These are phyloP conservation scores for Rugalucina vietnamica DNA, from an alignment of 2,888 invertebrate genomes.

Conservation along the genomic window DNA sequence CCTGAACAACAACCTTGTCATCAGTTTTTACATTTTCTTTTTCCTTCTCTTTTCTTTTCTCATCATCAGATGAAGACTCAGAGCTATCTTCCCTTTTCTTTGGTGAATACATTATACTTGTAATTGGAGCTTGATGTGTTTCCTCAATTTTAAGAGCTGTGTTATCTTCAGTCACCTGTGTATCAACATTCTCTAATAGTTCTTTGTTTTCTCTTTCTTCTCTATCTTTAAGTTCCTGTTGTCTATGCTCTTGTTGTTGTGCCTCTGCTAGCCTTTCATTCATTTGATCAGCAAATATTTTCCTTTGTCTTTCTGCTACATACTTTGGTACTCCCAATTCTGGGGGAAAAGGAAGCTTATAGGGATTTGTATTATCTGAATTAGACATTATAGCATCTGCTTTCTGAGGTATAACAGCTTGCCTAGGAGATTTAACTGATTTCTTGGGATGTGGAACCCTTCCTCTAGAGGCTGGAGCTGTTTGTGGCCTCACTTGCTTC, in stretches of 20 bases:
- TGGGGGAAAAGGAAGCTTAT: slow-evolving; percentile 72
- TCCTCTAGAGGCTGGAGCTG: slow-evolving; percentile 63
- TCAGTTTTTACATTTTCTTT: slow-evolving; percentile 7
- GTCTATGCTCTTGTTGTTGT: slow-evolving; percentile 54
- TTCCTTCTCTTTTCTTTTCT: background rate
- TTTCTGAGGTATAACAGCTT: slow-evolving; percentile 66
- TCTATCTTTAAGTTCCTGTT: background rate
- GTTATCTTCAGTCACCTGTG: slow-evolving; percentile 9
- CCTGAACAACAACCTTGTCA: slow-evolving; percentile 3
- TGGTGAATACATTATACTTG: slow-evolving; percentile 55
- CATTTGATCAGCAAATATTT: slow-evolving; percentile 69
- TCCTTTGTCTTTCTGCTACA: slow-evolving; percentile 69
- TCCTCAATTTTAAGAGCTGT: background rate
- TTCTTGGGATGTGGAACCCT: slow-evolving; percentile 58
- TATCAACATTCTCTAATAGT: background rate
- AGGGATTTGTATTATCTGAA: slow-evolving; percentile 65
- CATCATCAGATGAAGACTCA: slow-evolving; percentile 44
- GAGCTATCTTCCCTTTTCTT: slow-evolving; percentile 46
- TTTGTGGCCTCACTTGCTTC: slow-evolving; percentile 63
- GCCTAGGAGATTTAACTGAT: slow-evolving; percentile 71
- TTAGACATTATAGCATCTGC: slow-evolving; percentile 67
- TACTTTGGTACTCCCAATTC: slow-evolving; percentile 70
- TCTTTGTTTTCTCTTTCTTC: slow-evolving; percentile 12
- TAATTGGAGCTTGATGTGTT: slow-evolving; percentile 37
- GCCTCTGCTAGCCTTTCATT: slow-evolving; percentile 53